Evolutionary conservation across 2,888 invertebrate species (phyloP).

Genomic region (Dicroscelio sp.): DNA sequence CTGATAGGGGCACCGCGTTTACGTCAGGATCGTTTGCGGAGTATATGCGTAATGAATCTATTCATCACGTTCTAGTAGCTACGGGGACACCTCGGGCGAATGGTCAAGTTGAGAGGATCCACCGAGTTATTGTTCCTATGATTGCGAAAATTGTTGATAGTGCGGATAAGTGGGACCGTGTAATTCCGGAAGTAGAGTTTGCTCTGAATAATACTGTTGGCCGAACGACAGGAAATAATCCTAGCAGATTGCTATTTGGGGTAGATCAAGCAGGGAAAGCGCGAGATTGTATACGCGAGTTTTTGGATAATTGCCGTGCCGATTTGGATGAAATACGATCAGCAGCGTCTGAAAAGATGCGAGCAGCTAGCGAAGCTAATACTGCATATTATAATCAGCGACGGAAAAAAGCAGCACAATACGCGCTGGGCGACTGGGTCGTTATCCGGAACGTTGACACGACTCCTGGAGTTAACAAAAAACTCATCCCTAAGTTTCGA

Average conservation of each 20-base stretch:
- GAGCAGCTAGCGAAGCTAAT: neutral
- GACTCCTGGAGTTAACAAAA: too few species aligned
- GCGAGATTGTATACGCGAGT: neutral
- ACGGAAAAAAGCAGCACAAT: neutral
- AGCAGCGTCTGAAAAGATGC: neutral
- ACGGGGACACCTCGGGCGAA: too few species aligned
- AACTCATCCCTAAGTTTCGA: too few species aligned
- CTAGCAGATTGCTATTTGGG: neutral
- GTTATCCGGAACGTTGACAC: neutral
- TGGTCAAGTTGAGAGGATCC: neutral
- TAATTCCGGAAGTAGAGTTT: neutral
- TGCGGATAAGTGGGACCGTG: too few species aligned
- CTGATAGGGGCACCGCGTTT: slow-evolving; percentile 87
- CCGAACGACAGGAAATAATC: neutral
- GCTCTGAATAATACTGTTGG: neutral
- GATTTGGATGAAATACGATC: neutral
- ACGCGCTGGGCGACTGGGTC: neutral
- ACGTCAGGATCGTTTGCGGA: too few species aligned
- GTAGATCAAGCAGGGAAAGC: neutral
- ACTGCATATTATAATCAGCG: neutral
- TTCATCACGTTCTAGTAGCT: neutral
- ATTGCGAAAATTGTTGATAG: neutral
- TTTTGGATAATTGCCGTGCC: neutral
- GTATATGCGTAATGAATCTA: neutral
- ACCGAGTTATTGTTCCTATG: neutral